Conservation (phyloP, 2,797 vertebrate species). For the Amphiprion clarkii region DNA sequence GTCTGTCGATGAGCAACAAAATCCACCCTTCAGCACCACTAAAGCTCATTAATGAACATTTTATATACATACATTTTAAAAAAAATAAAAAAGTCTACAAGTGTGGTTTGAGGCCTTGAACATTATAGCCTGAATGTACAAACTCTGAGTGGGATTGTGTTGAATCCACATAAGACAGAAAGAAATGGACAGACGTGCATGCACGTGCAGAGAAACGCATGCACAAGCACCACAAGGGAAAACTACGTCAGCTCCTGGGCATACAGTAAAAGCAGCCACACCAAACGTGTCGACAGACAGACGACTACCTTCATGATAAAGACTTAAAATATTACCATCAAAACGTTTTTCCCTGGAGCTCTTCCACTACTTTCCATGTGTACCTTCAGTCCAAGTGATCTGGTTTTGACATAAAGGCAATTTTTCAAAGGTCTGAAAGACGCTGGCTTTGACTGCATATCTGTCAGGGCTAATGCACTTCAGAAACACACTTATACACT, state of each 20-base stretch:
- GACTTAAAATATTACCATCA: conserved; percentile 67
- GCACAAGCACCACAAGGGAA: conserved; percentile 39
- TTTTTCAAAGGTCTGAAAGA: conserved; percentile 70
- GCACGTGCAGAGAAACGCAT: conserved; percentile 8
- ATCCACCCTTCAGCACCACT: conserved; percentile 2
- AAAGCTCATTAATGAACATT: background rate
- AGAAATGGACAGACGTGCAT: conserved; percentile 43
- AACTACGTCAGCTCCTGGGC: conserved; percentile 69
- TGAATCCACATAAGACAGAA: conserved; percentile 12
- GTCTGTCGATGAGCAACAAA: background rate
- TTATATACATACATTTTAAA: background rate
- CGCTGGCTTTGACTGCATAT: conserved; percentile 63
- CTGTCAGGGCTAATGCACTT: conserved; percentile 62
- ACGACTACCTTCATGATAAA: conserved; percentile 72
- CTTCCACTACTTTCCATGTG: conserved; percentile 68
- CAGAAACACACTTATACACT: conserved; percentile 44
- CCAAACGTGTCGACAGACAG: conserved; percentile 70
- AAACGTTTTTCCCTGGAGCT: conserved; percentile 59
- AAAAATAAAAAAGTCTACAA: background rate
- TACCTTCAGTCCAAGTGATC: conserved; percentile 59
- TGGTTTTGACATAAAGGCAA: conserved; percentile 72
- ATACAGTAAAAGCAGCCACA: conserved; percentile 45
- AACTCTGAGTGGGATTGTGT: conserved; percentile 28
- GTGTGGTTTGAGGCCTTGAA: background rate
- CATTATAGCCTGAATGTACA: conserved; percentile 7